phyloP scores from a whole-genome alignment of 2,113 vertebrate genomes.

The Albula glossodonta region DNA sequence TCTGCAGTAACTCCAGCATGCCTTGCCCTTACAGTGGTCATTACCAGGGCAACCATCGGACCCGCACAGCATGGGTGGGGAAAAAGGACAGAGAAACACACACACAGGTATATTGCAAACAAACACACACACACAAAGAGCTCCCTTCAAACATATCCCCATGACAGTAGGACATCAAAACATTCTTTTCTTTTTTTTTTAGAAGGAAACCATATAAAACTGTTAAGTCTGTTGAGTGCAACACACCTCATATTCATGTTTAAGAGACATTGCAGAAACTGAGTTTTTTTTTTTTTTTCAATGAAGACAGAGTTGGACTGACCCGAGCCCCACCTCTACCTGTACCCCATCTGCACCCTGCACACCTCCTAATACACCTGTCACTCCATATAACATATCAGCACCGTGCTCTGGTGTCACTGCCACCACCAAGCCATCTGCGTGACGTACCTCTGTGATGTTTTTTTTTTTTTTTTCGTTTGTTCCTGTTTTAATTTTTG shows the following conservation, averaged over 20 bases:
- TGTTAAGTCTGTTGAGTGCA: no score
- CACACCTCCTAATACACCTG: background rate
- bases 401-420: background rate
- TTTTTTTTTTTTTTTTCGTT: background rate
- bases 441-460: constrained; percentile 1
- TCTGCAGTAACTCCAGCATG: background rate
- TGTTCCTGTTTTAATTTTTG: background rate
- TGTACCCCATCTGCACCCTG: background rate
- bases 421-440: background rate
- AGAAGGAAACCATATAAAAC: background rate
- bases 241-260: no score
- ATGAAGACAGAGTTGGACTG: background rate
- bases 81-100: background rate
- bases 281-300: background rate
- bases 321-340: background rate
- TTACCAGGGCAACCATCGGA: background rate
- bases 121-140: background rate
- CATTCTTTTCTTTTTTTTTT: background rate
- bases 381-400: constrained; percentile 11
- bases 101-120: background rate
- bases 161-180: background rate
- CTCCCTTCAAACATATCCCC: constrained; percentile 6
- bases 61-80: background rate
- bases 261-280: background rate
- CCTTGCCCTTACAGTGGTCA: background rate